Base-by-base conservation (phyloP, 2,888 invertebrate genomes). In the Nemapogon koenigi region DNA sequence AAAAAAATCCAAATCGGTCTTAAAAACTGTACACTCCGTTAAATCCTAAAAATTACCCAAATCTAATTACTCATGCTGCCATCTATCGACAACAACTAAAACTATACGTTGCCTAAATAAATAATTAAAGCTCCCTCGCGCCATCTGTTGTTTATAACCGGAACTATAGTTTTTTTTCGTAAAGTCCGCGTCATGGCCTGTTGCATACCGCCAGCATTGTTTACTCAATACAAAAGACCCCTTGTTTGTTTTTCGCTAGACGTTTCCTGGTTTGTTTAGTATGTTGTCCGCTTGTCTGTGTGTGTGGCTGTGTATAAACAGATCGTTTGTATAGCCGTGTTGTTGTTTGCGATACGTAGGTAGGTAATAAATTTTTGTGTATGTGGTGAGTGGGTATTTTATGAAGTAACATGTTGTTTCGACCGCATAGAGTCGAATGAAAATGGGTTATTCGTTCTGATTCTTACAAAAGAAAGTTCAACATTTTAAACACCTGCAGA, bases 221-320 rank as follows among this genome's bases (percentile, higher is more conserved):
- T 78, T 76, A 78, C 73, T 70, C 71, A 76, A 72, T 58, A 75
- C 73, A 78, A 78, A 73, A 76, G 76, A 72, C 76, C 78, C 38
- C 76, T 65, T 78, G 78, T 78, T 78, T 78, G 76, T 75, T 78
- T 76, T 78, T 73, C 73, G 75, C 78, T 78, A 78, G 76, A 76
- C 78, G 73, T 78, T 78, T 78, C 76, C 78, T 78, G 78, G 78
- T 76, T 73, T 75, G 70, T 76, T 76, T 73, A 73, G 73, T 75
- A 68, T 73, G 71, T 62, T 47, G 41, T 50, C 51, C 53, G 58
- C 59, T 41, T 40, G 58, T 56, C 57, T 53, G 61, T 52, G 58
- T 50, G 54, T 70, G 70, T 40, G 29, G 32, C n/a, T 54, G 52
- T 62, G 53, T 67, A 58, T 53, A 51, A 57, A 65, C 63, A 62